Percentiles rank a stretch among this genome's conserved stretches.
These are phyloP conservation scores for Pardosa pseudoannulata DNA, from an alignment of 2,888 invertebrate species.

Conservation along the genomic window DNA sequence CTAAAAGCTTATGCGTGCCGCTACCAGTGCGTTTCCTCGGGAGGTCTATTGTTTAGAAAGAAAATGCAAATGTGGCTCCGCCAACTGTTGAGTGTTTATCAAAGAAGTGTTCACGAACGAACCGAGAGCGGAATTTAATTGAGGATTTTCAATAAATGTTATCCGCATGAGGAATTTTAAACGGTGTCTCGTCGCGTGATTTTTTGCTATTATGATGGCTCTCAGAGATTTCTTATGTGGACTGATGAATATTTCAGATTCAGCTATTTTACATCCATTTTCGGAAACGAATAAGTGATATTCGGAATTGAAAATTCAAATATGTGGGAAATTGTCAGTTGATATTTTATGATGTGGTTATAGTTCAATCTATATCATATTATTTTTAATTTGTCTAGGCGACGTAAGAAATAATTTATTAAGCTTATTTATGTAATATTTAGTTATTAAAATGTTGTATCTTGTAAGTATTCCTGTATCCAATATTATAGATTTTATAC, in stretches of 20 bases:
- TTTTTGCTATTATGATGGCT: not conserved
- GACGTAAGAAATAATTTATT: no score
- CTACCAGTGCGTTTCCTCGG: not conserved
- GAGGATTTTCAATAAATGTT: not conserved
- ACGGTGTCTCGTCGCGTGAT: not conserved
- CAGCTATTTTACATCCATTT: not conserved
- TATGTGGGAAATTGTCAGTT: no score
- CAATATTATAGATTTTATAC: no score
- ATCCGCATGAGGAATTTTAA: not conserved
- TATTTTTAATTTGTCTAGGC: no score
- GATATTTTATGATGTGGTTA: no score
- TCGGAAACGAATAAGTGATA: not conserved
- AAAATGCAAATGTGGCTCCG: conserved; percentile 13
- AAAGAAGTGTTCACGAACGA: not conserved
- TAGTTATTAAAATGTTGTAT: no score
- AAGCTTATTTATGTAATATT: no score
- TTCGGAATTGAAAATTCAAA: not conserved
- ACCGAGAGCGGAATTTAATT: not conserved
- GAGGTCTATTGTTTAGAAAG: conserved; percentile 14
- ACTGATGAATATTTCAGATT: not conserved
- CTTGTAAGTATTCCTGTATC: no score
- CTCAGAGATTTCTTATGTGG: not conserved
- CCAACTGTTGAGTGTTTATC: conserved; percentile 3
- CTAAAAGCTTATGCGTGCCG: not conserved
- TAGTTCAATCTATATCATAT: no score